Conservation (phyloP, 2,797 vertebrate genomes). For the Lagodon rhomboides region DNA sequence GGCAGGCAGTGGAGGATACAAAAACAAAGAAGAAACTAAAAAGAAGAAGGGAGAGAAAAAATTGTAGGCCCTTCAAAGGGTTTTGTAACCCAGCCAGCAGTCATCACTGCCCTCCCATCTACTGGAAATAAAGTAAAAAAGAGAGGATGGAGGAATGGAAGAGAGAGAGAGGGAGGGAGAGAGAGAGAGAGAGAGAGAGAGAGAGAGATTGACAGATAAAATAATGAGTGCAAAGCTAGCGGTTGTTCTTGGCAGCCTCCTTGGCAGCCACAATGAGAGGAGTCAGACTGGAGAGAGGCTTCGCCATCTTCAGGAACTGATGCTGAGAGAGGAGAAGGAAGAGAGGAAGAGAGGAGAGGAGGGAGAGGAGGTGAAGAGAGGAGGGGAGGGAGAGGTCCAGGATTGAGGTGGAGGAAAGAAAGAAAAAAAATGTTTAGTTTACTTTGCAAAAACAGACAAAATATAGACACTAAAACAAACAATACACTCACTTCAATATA, state of each 20-base stretch:
- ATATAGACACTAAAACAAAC: not conserved
- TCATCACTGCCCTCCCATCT: conserved; percentile 7
- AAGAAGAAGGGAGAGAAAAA: not conserved
- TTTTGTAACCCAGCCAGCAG: conserved; percentile 20
- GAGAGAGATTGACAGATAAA: not conserved
- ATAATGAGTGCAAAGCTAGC: conserved; percentile 72
- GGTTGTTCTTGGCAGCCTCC: conserved; percentile 95
- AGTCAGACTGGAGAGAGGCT: conserved; percentile 96
- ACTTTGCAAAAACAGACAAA: not conserved
- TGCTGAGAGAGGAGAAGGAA: conserved; percentile 83
- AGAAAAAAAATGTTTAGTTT: conserved; percentile 24
- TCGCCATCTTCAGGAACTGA: conserved; percentile 96
- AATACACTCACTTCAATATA: too few species aligned
- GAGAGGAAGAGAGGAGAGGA: not conserved
- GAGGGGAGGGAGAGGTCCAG: not conserved
- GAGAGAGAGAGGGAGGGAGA: not conserved
- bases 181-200: not conserved
- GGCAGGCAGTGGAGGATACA: conserved; percentile 4
- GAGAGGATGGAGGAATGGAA: not conserved
- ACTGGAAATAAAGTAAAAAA: not conserved
- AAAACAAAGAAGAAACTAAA: conserved; percentile 7
- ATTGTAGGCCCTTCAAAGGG: not conserved
- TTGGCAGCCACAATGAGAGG: conserved; percentile 96
- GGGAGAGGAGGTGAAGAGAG: not conserved
- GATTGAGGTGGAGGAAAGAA: not conserved